These are phyloP conservation scores for Polia nebulosa DNA, from an alignment of 2,888 invertebrate species.

Conservation along the genomic window DNA sequence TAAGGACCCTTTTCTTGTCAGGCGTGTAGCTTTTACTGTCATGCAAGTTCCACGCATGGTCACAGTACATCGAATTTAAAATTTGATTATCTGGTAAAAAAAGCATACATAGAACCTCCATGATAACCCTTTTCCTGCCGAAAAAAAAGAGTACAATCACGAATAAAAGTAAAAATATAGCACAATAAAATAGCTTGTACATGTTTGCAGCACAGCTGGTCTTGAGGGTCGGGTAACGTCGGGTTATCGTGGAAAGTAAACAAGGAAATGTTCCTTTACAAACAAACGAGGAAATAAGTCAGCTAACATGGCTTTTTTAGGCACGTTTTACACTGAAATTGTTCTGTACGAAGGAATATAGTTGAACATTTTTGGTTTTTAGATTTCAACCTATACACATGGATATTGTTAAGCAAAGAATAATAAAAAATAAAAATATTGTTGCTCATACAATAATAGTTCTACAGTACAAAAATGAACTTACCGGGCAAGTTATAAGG, in stretches of 20 bases:
- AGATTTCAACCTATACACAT: too few relatives aligned
- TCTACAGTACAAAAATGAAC: too few relatives aligned
- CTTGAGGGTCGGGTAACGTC: conserved; percentile 25
- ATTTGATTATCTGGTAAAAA: too few relatives aligned
- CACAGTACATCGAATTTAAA: too few relatives aligned
- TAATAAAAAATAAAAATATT: too few relatives aligned
- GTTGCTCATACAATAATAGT: too few relatives aligned
- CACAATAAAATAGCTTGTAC: conserved; percentile 43
- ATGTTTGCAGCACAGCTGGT: conserved; percentile 51
- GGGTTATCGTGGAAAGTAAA: conserved; percentile 38
- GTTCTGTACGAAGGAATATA: not conserved
- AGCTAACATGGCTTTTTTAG: conserved; percentile 18
- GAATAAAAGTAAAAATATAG: conserved; percentile 30
- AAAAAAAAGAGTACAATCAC: conserved; percentile 30
- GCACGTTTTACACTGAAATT: conserved; percentile 27
- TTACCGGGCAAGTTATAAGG: too few relatives aligned
- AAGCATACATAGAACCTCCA: not conserved
- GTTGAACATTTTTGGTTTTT: not conserved
- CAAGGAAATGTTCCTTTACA: conserved; percentile 30
- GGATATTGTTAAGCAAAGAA: too few relatives aligned
- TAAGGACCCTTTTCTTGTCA: too few relatives aligned
- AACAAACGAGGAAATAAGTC: conserved; percentile 46
- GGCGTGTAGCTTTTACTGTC: too few relatives aligned
- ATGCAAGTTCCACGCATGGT: too few relatives aligned
- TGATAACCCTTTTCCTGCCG: not conserved